Evolutionary conservation across 2,888 invertebrate species (phyloP).

Genomic region (Lacanobia wlatinum): DNA sequence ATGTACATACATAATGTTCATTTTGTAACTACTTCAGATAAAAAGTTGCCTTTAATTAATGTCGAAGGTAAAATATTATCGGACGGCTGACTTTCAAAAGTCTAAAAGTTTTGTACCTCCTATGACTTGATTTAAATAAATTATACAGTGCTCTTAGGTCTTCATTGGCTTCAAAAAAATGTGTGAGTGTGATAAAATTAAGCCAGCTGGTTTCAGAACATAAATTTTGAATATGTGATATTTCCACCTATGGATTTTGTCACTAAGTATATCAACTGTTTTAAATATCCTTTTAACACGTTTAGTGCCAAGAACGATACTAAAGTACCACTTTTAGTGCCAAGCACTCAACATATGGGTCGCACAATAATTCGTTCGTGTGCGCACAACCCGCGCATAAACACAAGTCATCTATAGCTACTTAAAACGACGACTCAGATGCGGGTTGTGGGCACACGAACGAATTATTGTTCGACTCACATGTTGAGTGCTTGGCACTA

Average conservation of each 20-base stretch:
- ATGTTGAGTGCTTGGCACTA: no score
- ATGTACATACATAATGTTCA: slow-evolving; percentile 4
- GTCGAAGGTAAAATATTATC: slow-evolving; percentile 16
- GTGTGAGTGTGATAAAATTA: not conserved
- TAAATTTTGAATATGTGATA: not conserved
- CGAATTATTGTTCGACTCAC: no score
- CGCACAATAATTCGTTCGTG: no score
- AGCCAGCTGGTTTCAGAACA: not conserved
- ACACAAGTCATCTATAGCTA: no score
- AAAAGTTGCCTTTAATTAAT: slow-evolving; percentile 15
- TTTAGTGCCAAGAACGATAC: no score
- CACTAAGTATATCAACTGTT: not conserved
- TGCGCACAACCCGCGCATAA: no score
- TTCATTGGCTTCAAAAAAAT: not conserved
- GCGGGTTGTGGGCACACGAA: no score
- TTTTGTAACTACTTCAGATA: slow-evolving; percentile 16
- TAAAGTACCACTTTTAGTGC: no score
- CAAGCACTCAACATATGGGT: no score
- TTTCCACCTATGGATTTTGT: no score
- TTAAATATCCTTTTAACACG: not conserved
- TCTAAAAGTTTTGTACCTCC: not conserved
- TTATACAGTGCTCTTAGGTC: not conserved
- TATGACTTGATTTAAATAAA: not conserved
- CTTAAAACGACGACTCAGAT: no score
- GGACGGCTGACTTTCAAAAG: slow-evolving; percentile 13